Conservation (phyloP, 2,888 invertebrate species). For the Fragum fragum region DNA sequence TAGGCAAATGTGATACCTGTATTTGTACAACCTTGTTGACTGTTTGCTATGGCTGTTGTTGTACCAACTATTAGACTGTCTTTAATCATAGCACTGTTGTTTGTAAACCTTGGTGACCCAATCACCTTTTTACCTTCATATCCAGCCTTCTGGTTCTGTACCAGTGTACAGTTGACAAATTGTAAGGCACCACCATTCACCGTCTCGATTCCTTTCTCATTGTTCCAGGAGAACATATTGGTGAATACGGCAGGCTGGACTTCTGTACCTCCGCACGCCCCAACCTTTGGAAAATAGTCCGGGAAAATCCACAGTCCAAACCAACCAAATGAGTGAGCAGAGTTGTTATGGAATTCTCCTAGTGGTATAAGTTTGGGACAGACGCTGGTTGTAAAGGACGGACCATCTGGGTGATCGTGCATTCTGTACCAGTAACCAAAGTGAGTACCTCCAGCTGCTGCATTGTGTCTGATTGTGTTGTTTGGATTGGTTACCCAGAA, state of each 20-base stretch:
- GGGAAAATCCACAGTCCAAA: conserved; percentile 85
- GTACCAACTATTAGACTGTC: conserved; percentile 64
- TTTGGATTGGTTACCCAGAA: conserved; percentile 85
- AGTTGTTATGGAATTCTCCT: conserved; percentile 80
- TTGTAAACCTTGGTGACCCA: conserved; percentile 42
- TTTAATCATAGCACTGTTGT: conserved; percentile 58
- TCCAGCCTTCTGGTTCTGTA: conserved; percentile 82
- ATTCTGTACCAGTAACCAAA: conserved; percentile 86
- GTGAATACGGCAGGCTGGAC: conserved; percentile 66
- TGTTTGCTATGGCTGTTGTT: conserved; percentile 51
- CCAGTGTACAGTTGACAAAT: conserved; percentile 76
- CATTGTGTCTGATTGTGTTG: conserved; percentile 82
- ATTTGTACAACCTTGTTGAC: conserved; percentile 64
- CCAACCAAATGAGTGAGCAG: conserved; percentile 84
- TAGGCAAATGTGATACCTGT: conserved; percentile 79
- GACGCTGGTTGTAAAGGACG: conserved; percentile 76
- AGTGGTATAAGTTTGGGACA: conserved; percentile 80
- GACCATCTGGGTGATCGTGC: conserved; percentile 83
- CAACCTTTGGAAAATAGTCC: conserved; percentile 72
- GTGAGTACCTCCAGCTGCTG: conserved; percentile 84
- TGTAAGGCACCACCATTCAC: conserved; percentile 82
- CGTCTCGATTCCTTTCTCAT: conserved; percentile 83
- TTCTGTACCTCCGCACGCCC: conserved; percentile 51
- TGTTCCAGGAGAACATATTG: conserved; percentile 81
- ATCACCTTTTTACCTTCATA: conserved; percentile 73